Evolutionary conservation across 1,140 invertebrate species (phyloP), one percentile per base, ranked within the genome.

Genomic region (Bicyclus anynana): DNA sequence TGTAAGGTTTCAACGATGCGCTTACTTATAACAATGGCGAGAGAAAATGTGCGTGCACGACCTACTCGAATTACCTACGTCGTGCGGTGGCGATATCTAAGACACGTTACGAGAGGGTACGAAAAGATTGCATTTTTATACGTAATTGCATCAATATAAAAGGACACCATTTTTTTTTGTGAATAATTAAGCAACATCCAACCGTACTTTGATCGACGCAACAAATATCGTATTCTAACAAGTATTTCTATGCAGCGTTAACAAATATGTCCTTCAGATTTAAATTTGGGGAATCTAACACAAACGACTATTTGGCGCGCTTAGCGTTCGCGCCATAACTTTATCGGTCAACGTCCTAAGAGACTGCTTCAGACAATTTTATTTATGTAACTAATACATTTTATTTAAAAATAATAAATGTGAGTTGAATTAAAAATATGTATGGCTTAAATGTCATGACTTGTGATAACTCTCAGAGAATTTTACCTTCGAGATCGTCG

Each of bases 401-500:
- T n/a, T n/a, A n/a, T n/a, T n/a, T n/a, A n/a, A n/a, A n/a, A n/a
- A n/a, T n/a, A n/a, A n/a, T n/a, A n/a, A n/a, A n/a, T 12, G 7
- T 35, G 29, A 4, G 7, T 7, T 23, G 23, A 7, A 23, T 35
- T 35, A 10, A 35, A 35, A 49, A 18, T 26, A 33, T 33, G 29
- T 33, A 12, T 7, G 3, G 29, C 29, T 12, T 1, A 12, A 48
- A 46, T 13, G 1, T 42, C n/a, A 12, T 40, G 4, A 26, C 1
- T 21, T 26, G 4, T 5, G 4, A 13, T 37, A 21, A 3, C 29
- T 7, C 12, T 51, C 33, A 21, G 10, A 27, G 21, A n/a, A 16
- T 12, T 1, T 50, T 90, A 56, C 90, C 92, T 70, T 93, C 93
- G 70, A 93, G 89, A 72, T 94, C 91, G 65, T 93, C 93, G 33